A percentile compares a stretch with the other conserved stretches of the same genome.
Conservation (phyloP, 2,797 vertebrate genomes). For the Cyclopterus lumpus region DNA sequence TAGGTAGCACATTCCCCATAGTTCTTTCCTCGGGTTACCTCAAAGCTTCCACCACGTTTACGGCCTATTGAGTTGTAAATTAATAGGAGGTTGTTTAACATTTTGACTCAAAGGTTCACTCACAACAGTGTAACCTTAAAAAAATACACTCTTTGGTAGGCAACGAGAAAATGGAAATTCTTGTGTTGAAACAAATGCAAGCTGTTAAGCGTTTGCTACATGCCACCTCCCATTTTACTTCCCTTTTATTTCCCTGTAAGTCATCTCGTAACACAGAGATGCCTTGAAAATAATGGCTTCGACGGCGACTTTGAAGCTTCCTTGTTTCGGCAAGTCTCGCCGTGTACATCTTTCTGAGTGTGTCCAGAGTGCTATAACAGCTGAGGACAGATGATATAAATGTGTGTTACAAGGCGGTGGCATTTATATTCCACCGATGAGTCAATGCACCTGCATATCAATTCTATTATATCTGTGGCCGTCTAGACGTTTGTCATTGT, state of each 20-base stretch:
- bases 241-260: conserved; percentile 14
- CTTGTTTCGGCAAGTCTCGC: not conserved
- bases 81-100: not conserved
- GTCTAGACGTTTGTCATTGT: conserved; percentile 78
- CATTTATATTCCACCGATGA: conserved; percentile 51
- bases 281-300: conserved; percentile 21
- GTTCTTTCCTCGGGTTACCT: conserved; percentile 24
- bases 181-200: conserved; percentile 14
- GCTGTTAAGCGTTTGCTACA: conserved; percentile 19
- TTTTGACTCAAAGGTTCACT: conserved; percentile 22
- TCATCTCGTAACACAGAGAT: conserved; percentile 16
- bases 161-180: conserved; percentile 16
- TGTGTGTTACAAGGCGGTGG: conserved; percentile 55
- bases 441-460: conserved; percentile 72
- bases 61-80: conserved; percentile 5
- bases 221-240: conserved; percentile 11
- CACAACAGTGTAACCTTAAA: not conserved
- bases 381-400: conserved; percentile 59
- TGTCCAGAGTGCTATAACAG: conserved; percentile 38
- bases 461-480: conserved; percentile 63
- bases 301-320: conserved; percentile 31
- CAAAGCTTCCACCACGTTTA: conserved; percentile 26
- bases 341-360: conserved; percentile 15
- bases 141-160: conserved; percentile 11
- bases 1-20: conserved; percentile 17